Evolutionary conservation across 2,113 vertebrate species (phyloP).

Genomic region (Sylvietta virens): DNA sequence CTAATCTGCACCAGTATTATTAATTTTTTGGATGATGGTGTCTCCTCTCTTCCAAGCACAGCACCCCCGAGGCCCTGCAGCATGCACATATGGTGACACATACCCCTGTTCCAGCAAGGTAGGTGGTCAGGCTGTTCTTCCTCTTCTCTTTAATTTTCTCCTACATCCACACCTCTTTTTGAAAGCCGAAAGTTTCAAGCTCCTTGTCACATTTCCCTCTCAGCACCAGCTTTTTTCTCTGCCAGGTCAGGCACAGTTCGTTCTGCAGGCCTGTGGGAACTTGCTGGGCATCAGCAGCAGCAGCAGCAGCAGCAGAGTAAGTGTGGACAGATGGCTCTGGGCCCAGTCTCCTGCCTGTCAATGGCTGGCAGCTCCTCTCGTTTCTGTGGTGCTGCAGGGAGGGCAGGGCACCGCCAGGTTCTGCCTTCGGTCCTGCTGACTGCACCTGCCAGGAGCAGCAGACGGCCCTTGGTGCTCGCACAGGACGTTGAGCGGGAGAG

Average conservation of each 20-base stretch:
- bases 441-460: slow-evolving; percentile 8
- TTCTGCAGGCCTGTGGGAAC: background rate
- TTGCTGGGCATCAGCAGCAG: background rate
- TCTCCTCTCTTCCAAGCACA: background rate
- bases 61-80: background rate
- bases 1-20: background rate
- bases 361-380: background rate
- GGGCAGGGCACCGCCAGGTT: slow-evolving; percentile 8
- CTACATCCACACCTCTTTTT: background rate
- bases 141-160: background rate
- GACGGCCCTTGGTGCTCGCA: slow-evolving; percentile 1
- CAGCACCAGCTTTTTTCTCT: background rate
- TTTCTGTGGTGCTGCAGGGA: background rate
- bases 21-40: background rate
- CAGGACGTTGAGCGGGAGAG: background rate
- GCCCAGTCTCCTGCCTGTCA: slow-evolving; percentile 14
- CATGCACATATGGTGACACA: slow-evolving; percentile 2
- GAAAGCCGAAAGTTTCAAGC: background rate
- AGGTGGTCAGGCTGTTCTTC: background rate
- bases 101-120: background rate
- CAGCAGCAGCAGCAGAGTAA: background rate
- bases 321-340: slow-evolving; percentile 16
- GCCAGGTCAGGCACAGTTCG: fast-evolving
- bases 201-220: background rate
- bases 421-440: background rate